Conservation (phyloP, 35 echinoderm and acorn worm species). For the Apostichopus californicus region DNA sequence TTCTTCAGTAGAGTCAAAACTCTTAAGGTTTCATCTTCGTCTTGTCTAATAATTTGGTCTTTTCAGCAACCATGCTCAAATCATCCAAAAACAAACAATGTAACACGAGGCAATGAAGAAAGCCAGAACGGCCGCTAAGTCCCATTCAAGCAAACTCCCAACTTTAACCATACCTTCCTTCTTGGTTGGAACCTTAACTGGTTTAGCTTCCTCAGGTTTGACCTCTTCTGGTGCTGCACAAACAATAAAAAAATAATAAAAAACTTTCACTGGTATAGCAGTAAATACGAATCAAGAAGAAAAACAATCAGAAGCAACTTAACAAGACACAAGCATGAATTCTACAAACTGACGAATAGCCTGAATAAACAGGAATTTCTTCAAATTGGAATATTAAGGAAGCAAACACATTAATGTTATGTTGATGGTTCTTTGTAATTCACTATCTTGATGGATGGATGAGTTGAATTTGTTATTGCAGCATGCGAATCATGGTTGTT, state of each 20-base stretch:
- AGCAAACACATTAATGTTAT: not conserved
- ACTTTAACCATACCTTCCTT: conserved; percentile 89
- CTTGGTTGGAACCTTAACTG: conserved; percentile 34
- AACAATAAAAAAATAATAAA: not conserved
- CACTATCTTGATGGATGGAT: no score
- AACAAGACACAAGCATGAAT: no score
- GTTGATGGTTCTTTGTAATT: no score
- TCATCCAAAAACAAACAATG: conserved; percentile 68
- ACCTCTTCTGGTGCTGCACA: conserved; percentile 23
- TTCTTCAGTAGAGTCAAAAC: not conserved
- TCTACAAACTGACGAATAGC: no score
- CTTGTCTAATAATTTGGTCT: not conserved
- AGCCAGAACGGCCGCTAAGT: conserved; percentile 73
- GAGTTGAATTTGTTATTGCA: no score
- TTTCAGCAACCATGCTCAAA: conserved; percentile 36
- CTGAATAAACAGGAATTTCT: no score
- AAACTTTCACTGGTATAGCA: not conserved
- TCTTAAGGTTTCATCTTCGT: not conserved
- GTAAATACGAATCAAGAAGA: no score
- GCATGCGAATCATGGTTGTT: no score
- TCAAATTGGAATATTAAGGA: no score
- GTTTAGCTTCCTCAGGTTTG: conserved; percentile 51
- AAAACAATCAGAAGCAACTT: no score
- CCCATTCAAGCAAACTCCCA: conserved; percentile 80
- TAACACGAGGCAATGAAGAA: conserved; percentile 87